These are phyloP conservation scores for Peromyscus maniculatus DNA, from an alignment of 2,113 vertebrate species.

Conservation along the genomic window DNA sequence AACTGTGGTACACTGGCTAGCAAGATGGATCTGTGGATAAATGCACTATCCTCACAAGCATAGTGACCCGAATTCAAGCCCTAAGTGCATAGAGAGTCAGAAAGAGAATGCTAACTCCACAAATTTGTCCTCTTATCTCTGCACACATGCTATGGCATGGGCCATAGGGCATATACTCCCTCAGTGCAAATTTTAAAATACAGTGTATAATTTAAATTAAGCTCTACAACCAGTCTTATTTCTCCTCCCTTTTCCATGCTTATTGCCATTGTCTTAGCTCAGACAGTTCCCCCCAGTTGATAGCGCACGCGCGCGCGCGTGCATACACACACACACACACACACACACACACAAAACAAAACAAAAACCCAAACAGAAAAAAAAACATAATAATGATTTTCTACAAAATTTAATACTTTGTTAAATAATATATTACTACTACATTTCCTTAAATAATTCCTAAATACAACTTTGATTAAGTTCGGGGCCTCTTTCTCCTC, in stretches of 20 bases:
- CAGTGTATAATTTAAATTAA: neutral
- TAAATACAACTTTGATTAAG: neutral
- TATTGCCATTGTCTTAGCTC: neutral
- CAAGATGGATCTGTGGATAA: neutral
- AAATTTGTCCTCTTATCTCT: neutral
- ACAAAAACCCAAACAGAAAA: neutral
- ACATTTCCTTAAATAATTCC: neutral
- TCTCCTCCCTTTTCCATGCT: neutral
- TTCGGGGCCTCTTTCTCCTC: neutral
- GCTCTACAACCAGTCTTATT: neutral
- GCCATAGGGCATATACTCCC: neutral
- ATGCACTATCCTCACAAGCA: neutral
- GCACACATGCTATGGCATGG: neutral
- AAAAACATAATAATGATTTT: neutral
- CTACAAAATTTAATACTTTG: neutral
- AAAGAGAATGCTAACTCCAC: neutral
- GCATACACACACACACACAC: neutral
- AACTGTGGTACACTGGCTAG: neutral
- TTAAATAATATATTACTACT: neutral
- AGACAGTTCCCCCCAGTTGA: neutral
- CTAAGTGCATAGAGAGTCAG: neutral
- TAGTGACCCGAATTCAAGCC: neutral
- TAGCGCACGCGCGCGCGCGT: neutral
- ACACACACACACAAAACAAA: neutral
- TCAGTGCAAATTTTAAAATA: neutral